These are phyloP conservation scores for Pogona vitticeps DNA, from an alignment of 2,113 vertebrate genomes.

Conservation along the genomic window DNA sequence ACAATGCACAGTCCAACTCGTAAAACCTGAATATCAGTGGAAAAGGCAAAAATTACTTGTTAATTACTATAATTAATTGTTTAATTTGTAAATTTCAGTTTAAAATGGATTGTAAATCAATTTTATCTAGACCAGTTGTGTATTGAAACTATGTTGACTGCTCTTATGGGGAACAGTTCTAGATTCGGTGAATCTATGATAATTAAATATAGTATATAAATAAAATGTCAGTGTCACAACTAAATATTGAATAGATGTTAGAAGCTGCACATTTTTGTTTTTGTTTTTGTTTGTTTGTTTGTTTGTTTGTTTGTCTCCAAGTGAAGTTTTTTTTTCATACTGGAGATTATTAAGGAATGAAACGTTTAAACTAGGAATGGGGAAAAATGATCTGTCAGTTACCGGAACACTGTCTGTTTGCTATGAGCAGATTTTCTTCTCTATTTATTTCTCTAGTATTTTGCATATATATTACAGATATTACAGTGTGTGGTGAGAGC, in stretches of 20 bases:
- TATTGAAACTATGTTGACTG: not conserved
- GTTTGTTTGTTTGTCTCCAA: too few relatives aligned
- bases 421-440: too few relatives aligned
- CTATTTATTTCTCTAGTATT: too few relatives aligned
- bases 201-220: not conserved
- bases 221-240: not conserved
- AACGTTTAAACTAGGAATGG: not conserved
- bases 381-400: too few relatives aligned
- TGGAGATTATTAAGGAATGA: not conserved
- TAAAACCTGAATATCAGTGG: not conserved
- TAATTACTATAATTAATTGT: constrained; percentile 6
- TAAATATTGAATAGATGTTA: not conserved
- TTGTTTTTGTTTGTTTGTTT: not conserved
- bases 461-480: not conserved
- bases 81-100: not conserved
- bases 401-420: too few relatives aligned
- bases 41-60: not conserved
- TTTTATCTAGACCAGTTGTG: not conserved
- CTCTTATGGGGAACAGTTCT: not conserved
- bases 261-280: not conserved
- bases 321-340: not conserved
- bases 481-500: not conserved
- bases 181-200: not conserved
- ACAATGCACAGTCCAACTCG: too few relatives aligned
- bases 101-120: constrained; percentile 10